phyloP scores from a whole-genome alignment of 2,113 vertebrate species.

The Thalassoma bifasciatum region DNA sequence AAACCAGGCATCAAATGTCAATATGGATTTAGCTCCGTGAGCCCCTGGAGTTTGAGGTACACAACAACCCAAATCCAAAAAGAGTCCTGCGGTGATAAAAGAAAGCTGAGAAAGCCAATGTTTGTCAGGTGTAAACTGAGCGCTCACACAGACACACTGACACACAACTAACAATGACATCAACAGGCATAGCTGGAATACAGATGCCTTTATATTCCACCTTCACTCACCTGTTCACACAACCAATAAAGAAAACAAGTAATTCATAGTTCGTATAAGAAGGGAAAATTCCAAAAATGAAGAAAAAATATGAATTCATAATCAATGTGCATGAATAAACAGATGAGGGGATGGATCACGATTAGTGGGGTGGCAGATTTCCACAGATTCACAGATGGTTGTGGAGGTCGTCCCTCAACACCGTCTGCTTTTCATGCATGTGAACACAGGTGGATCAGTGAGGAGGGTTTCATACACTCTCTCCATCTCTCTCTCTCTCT shows the following conservation, averaged over 20 bases:
- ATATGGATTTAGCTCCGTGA: background rate
- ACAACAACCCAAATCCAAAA: background rate
- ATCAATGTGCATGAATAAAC: background rate
- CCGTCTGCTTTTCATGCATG: constrained; percentile 48
- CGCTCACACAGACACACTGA: background rate
- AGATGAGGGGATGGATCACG: background rate
- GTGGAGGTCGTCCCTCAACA: constrained; percentile 38
- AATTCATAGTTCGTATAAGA: too few relatives aligned
- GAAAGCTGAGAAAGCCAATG: background rate
- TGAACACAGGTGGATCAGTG: constrained; percentile 52
- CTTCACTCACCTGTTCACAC: background rate
- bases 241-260: background rate
- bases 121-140: background rate
- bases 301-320: background rate
- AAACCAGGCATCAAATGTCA: background rate
- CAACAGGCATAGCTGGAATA: background rate
- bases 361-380: constrained; percentile 3
- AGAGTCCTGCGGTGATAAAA: background rate
- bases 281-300: background rate
- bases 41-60: background rate
- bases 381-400: constrained; percentile 62
- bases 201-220: background rate
- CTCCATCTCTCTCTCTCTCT: too few relatives aligned
- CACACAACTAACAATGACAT: background rate
- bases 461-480: background rate